Evolutionary conservation across 1,140 invertebrate species (phyloP), one percentile per base, ranked within the genome.

Genomic region (Nebria ingens): DNA sequence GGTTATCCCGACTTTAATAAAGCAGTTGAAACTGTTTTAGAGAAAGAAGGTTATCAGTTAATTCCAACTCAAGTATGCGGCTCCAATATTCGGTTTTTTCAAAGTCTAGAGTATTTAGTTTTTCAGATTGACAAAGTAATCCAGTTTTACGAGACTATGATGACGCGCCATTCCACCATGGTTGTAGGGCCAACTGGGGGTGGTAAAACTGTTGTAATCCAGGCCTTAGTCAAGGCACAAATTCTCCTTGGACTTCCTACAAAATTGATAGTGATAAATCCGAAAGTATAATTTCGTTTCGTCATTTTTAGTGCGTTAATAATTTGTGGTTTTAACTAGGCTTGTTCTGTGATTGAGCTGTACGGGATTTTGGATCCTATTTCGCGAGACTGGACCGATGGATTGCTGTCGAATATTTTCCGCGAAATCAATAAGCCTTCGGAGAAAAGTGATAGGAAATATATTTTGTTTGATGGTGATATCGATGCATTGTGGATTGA

Each of bases 401-500:
- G 92, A 19, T 74, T 95, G 2, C 77, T 94, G 55, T 93, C 91
- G 1, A 87, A 84, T 65, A 93, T 94, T 62, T 95, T 95, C 73
- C 78, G 91, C 38, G 88, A 92, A 68, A 87, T 93, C 68, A 95
- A 95, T 73, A 84, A 80, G 73, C 79, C 83, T 1, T 74, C 81
- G 1, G 81, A 83, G 54, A 73, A 76, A 67, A 73, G 82, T 52
- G 88, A 91, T 68, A 75, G 79, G 51, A 81, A 82, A 52, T 94
- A 91, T 64, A 91, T 92, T 58, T 72, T 93, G 45, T 94, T 93
- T 73, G 93, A 96, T 68, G 93, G 93, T 3, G 91, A 95, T 66
- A 89, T 96, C 2, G 92, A 95, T 76, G 85, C 91, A 4, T 72
- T 93, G 3, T 96, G 91, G 91, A 91, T 95, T 59, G 91, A 94